Evolutionary conservation across 2,113 vertebrate genomes (phyloP).

Genomic region (Pelecanus crispus): DNA sequence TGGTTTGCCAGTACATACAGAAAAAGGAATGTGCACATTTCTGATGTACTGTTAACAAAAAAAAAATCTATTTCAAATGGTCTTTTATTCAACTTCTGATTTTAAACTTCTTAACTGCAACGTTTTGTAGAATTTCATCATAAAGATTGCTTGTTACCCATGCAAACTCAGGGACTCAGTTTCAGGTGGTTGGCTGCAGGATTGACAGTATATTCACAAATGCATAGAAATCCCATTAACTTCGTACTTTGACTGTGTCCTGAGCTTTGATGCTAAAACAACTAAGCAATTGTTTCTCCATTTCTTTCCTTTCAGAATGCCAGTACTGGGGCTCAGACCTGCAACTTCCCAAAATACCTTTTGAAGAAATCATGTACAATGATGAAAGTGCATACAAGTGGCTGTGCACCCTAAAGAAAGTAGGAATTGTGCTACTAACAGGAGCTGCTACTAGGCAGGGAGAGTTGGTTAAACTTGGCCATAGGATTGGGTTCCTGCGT

Average conservation of each 20-base stretch:
- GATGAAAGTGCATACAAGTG: constrained; percentile 83
- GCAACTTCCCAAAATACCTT: constrained; percentile 79
- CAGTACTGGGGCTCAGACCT: constrained; percentile 85
- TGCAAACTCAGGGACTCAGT: background rate
- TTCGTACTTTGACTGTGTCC: accelerated
- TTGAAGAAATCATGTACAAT: constrained; percentile 79
- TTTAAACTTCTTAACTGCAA: background rate
- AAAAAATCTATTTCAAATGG: background rate
- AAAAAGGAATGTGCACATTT: background rate
- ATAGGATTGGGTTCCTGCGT: constrained; percentile 87
- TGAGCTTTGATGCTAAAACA: background rate
- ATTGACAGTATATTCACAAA: background rate
- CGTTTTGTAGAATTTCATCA: background rate
- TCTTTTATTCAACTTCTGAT: background rate
- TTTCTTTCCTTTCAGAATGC: constrained; percentile 71
- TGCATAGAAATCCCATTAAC: background rate
- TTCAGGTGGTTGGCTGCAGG: background rate
- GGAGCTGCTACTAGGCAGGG: constrained; percentile 81
- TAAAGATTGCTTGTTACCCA: background rate
- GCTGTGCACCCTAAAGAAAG: constrained; percentile 81
- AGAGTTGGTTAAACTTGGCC: constrained; percentile 80
- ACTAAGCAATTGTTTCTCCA: background rate
- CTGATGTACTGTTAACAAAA: background rate
- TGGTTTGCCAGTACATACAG: background rate
- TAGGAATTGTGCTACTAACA: constrained; percentile 85